Conservation (phyloP, 2,797 vertebrate species). For the Apogon hyalosoma region DNA sequence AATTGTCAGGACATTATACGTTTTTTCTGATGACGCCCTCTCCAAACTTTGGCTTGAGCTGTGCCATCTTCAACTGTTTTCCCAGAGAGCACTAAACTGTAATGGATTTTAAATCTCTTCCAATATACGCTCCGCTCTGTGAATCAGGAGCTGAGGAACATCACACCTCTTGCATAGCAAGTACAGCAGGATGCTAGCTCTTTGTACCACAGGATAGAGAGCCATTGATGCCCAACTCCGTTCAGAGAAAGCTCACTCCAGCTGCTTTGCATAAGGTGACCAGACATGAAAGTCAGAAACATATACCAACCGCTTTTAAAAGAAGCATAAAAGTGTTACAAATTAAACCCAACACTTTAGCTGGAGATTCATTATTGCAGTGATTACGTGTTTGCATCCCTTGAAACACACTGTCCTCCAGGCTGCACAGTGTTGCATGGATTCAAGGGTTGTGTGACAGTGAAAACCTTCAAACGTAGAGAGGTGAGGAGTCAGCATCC, state of each 20-base stretch:
- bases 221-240: conserved; percentile 70
- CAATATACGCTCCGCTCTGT: conserved; percentile 67
- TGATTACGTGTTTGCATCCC: conserved; percentile 31
- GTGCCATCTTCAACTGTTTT: conserved; percentile 59
- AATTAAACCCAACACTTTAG: conserved; percentile 35
- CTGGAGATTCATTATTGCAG: conserved; percentile 15
- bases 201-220: conserved; percentile 78
- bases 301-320: conserved; percentile 16
- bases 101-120: conserved; percentile 77
- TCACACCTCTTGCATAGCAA: conserved; percentile 83
- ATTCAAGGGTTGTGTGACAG: conserved; percentile 6
- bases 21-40: conserved; percentile 34
- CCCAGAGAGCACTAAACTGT: conserved; percentile 64
- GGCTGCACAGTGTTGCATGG: not conserved
- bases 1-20: conserved; percentile 36
- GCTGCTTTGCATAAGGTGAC: conserved; percentile 63
- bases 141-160: conserved; percentile 69
- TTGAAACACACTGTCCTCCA: conserved; percentile 19
- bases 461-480: conserved; percentile 22
- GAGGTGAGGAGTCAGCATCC: conserved; percentile 64
- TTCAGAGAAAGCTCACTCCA: conserved; percentile 56
- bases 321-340: conserved; percentile 13
- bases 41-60: conserved; percentile 45
- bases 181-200: conserved; percentile 73
- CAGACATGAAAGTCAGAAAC: conserved; percentile 48